Evolutionary conservation across 2,113 vertebrate species (phyloP).

Genomic region (Cebus imitator): DNA sequence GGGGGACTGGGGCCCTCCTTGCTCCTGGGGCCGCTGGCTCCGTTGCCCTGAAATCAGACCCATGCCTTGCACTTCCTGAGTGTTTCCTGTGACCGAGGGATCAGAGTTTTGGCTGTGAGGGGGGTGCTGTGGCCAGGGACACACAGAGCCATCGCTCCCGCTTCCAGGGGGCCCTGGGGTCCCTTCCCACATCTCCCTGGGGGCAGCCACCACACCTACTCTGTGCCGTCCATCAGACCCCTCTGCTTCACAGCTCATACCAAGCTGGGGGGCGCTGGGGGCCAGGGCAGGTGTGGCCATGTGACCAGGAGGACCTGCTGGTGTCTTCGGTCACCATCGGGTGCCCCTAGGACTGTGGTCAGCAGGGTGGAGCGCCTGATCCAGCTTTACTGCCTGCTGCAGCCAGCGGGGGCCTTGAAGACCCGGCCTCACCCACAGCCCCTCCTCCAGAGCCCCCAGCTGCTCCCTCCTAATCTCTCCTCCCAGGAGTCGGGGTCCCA

Average conservation of each 20-base stretch:
- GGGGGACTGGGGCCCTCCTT: not conserved
- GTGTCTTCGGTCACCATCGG: not conserved
- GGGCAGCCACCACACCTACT: not conserved
- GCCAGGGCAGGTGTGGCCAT: accelerated
- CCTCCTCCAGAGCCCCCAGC: not conserved
- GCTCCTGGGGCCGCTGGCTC: not conserved
- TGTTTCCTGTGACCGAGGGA: not conserved
- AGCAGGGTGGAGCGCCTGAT: accelerated
- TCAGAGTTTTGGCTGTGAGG: not conserved
- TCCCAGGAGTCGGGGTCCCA: not conserved
- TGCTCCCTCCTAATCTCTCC: not conserved
- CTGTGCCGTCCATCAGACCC: accelerated
- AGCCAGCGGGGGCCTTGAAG: not conserved
- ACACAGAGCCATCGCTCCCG: accelerated
- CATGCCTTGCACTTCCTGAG: not conserved
- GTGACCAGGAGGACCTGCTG: accelerated
- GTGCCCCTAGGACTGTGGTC: accelerated
- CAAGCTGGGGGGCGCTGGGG: not conserved
- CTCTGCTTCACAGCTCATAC: not conserved
- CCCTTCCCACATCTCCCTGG: not conserved
- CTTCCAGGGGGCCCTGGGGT: accelerated
- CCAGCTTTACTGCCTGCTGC: accelerated
- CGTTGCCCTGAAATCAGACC: not conserved
- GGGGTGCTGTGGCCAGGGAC: accelerated
- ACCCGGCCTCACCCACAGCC: accelerated